Conservation (phyloP, 2,797 vertebrate species). For the Ispidina lecontei region DNA sequence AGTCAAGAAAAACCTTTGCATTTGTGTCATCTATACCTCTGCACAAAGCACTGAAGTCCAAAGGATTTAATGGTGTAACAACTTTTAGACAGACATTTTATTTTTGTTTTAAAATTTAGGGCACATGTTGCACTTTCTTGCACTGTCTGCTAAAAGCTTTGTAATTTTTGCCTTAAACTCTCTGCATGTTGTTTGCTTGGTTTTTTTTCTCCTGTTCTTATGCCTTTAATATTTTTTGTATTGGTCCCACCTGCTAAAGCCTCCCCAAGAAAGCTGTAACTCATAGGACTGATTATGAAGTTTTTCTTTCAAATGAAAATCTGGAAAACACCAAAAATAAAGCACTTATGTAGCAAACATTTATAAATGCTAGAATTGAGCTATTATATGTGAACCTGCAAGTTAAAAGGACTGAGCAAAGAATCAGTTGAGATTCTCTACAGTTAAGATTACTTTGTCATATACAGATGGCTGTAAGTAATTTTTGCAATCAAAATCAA, state of each 20-base stretch:
- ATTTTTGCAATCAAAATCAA: background rate
- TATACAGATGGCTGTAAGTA: background rate
- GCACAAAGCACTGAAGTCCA: background rate
- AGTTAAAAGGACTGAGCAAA: background rate
- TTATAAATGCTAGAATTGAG: background rate
- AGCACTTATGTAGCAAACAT: background rate
- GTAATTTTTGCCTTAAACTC: background rate
- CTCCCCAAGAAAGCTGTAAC: background rate
- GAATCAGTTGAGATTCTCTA: background rate
- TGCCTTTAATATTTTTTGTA: background rate
- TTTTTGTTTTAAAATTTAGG: background rate
- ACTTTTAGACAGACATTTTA: background rate
- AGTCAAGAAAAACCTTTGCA: background rate
- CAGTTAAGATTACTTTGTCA: background rate
- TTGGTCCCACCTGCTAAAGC: background rate
- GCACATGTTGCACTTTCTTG: background rate
- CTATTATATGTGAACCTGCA: background rate
- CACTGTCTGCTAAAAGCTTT: background rate
- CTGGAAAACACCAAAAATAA: background rate
- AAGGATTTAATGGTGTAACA: background rate
- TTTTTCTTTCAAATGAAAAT: background rate
- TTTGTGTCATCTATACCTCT: fast-evolving
- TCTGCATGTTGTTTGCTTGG: background rate
- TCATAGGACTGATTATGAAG: background rate
- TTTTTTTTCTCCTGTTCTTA: background rate